Percentiles rank a stretch among this genome's conserved stretches.
Evolutionary conservation across 2,888 invertebrate species (phyloP).

Genomic region (Tholera decimalis): DNA sequence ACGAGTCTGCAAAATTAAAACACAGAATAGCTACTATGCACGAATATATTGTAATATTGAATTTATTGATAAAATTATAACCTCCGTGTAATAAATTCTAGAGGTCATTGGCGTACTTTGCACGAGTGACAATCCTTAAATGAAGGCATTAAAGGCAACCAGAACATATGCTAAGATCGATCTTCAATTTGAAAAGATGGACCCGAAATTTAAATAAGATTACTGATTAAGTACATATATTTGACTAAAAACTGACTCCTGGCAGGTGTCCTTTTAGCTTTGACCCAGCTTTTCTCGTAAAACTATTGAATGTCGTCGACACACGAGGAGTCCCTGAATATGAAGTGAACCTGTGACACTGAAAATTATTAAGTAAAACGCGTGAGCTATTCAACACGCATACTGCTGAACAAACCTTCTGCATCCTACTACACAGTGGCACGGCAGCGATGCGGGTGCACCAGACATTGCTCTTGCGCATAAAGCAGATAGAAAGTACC

Average conservation of each 20-base stretch:
- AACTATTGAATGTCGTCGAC: neutral
- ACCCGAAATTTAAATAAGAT: no score
- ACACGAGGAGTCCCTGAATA: neutral
- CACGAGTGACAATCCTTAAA: neutral
- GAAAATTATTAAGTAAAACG: neutral
- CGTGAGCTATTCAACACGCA: neutral
- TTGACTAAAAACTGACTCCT: no score
- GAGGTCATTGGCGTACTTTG: neutral
- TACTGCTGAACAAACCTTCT: constrained; percentile 37
- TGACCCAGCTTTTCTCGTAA: neutral
- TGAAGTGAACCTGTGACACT: neutral
- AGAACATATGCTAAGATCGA: neutral
- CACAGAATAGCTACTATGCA: constrained; percentile 12
- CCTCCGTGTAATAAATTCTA: no score
- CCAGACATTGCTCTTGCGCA: constrained; percentile 81
- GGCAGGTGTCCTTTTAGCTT: no score
- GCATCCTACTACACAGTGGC: neutral
- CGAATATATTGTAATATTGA: no score
- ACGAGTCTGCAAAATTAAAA: constrained; percentile 23
- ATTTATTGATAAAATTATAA: no score
- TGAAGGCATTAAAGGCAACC: neutral
- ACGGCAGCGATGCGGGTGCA: constrained; percentile 69
- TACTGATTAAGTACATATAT: no score
- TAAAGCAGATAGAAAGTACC: constrained; percentile 89
- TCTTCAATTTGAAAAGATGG: neutral